Conservation (phyloP, 2,888 invertebrate genomes). For the Hoplodrina blanda region DNA sequence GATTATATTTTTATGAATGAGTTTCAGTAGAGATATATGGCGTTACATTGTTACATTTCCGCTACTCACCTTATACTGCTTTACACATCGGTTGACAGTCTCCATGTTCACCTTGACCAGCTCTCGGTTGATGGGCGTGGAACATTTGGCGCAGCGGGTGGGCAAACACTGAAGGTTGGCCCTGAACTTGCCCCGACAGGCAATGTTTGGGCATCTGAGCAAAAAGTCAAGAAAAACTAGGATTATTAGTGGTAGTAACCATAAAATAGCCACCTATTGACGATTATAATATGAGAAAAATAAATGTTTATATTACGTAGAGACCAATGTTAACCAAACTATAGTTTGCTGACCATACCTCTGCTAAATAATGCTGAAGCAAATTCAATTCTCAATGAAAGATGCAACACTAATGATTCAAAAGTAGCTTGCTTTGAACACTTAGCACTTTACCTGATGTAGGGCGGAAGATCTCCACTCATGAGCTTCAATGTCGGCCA, state of each 20-base stretch:
- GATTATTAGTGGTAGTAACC: too few species aligned
- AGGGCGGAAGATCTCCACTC: constrained; percentile 84
- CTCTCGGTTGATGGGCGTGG: constrained; percentile 72
- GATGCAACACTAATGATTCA: neutral
- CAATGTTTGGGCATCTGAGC: constrained; percentile 78
- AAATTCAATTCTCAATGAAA: neutral
- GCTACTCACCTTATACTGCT: constrained; percentile 77
- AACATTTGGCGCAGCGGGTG: constrained; percentile 76
- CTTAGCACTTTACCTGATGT: constrained; percentile 77
- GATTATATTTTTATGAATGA: too few species aligned
- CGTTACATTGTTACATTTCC: neutral
- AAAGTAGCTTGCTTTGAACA: too few species aligned
- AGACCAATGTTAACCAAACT: too few species aligned
- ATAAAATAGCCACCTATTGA: too few species aligned
- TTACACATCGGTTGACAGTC: constrained; percentile 74
- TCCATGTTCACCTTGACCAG: constrained; percentile 76
- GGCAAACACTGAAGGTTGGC: constrained; percentile 72
- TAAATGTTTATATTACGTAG: too few species aligned
- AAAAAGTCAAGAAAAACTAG: neutral
- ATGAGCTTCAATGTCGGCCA: constrained; percentile 93
- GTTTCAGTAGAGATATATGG: too few species aligned
- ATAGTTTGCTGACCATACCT: neutral
- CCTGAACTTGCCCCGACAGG: constrained; percentile 78
- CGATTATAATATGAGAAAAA: too few species aligned
- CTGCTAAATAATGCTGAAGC: neutral